Evolutionary conservation across 2,113 vertebrate genomes (phyloP).

Genomic region (Strix uralensis): DNA sequence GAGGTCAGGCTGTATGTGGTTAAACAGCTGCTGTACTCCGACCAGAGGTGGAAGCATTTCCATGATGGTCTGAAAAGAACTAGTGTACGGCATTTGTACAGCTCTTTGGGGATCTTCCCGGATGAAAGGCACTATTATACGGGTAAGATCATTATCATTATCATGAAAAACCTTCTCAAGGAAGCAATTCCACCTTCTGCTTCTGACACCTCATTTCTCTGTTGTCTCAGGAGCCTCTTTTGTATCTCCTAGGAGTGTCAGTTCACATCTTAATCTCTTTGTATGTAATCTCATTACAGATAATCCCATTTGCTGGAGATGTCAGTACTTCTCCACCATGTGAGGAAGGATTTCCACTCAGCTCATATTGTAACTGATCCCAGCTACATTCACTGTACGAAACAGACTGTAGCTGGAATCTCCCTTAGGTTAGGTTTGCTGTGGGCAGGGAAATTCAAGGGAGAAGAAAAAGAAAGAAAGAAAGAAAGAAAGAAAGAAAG

Average conservation of each 20-base stretch:
- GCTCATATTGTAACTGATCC: slow-evolving; percentile 66
- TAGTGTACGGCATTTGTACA: slow-evolving; percentile 35
- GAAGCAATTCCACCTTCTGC: slow-evolving; percentile 70
- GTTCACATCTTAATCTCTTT: slow-evolving; percentile 79
- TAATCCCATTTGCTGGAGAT: slow-evolving; percentile 79
- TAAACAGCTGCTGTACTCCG: slow-evolving; percentile 25
- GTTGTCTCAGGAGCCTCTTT: slow-evolving; percentile 74
- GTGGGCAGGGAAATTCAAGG: not conserved
- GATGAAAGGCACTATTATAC: slow-evolving; percentile 70
- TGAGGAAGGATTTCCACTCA: slow-evolving; percentile 63
- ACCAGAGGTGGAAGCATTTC: slow-evolving; percentile 54
- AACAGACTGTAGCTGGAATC: slow-evolving; percentile 8
- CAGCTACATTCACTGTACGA: slow-evolving; percentile 19
- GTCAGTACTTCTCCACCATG: slow-evolving; percentile 70
- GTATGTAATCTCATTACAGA: slow-evolving; percentile 80
- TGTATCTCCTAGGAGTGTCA: slow-evolving; percentile 73
- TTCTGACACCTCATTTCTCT: slow-evolving; percentile 73
- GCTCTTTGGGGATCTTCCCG: slow-evolving; percentile 66
- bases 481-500: fast-evolving
- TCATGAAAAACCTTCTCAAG: slow-evolving; percentile 74
- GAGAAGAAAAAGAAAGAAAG: not conserved
- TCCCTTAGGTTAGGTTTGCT: slow-evolving; percentile 28
- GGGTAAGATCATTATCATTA: slow-evolving; percentile 72
- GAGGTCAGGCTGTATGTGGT: slow-evolving; percentile 16
- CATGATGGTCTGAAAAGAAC: slow-evolving; percentile 63